Evolutionary conservation across 2,888 invertebrate species (phyloP).

Genomic region (Mesorhabditis spiculigera): DNA sequence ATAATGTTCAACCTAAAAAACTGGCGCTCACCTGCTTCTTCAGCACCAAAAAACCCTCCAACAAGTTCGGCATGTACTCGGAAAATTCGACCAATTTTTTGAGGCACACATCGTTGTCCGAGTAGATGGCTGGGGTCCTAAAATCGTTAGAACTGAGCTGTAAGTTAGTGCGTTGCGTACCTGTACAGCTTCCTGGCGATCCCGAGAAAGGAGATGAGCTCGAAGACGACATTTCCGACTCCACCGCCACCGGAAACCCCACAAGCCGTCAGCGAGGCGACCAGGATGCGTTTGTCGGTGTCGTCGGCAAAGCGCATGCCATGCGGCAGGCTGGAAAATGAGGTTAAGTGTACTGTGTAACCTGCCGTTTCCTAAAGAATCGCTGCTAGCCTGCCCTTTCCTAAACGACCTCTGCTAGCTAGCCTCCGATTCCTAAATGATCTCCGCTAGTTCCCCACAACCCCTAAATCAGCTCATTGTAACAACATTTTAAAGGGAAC

Average conservation of each 20-base stretch:
- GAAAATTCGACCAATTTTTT: neutral
- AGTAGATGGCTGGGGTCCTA: neutral
- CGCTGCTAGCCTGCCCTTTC: neutral
- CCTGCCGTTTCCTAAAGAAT: neutral
- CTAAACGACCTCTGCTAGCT: too few relatives aligned
- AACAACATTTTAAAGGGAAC: too few relatives aligned
- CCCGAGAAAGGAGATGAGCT: neutral
- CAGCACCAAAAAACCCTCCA: neutral
- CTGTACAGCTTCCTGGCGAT: slow-evolving; percentile 1
- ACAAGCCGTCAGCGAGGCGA: neutral
- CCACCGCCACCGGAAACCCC: neutral
- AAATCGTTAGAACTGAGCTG: neutral
- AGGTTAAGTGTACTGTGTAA: neutral
- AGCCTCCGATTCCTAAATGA: too few relatives aligned
- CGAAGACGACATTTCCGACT: slow-evolving; percentile 2
- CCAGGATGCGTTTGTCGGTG: neutral
- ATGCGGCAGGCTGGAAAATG: neutral
- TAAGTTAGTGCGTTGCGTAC: neutral
- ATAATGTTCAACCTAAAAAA: too few relatives aligned
- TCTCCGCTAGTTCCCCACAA: too few relatives aligned
- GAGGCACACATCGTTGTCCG: neutral
- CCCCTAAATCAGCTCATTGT: too few relatives aligned
- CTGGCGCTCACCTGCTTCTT: neutral
- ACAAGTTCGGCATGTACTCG: slow-evolving; percentile 3
- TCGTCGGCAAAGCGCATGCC: neutral